A percentile compares a stretch with the other conserved stretches of the same genome.
These are phyloP conservation scores for Oxyteleia sp. DNA, from an alignment of 2,888 invertebrate species.

Conservation along the genomic window DNA sequence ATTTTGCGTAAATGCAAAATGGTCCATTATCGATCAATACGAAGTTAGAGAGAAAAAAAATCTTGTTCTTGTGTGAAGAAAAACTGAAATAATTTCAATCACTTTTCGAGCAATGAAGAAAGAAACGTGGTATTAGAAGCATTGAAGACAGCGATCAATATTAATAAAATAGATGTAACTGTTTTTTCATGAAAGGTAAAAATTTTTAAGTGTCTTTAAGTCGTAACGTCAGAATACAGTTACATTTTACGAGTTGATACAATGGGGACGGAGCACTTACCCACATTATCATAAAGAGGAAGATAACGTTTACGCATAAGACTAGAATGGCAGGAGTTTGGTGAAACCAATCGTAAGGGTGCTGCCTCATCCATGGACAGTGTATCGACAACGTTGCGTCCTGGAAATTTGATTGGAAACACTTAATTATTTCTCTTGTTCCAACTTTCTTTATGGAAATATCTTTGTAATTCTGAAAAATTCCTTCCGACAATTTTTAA, in stretches of 20 bases:
- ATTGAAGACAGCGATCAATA: slow-evolving; percentile 12
- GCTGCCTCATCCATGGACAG: slow-evolving; percentile 94
- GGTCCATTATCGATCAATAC: no score
- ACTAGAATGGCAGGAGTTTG: slow-evolving; percentile 94
- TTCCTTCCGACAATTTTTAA: no score
- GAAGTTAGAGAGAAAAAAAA: no score
- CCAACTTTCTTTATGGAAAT: no score
- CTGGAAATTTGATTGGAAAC: no score
- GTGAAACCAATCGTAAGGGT: slow-evolving; percentile 95
- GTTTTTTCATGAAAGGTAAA: not conserved
- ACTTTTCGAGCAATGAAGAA: no score
- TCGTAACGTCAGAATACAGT: slow-evolving; percentile 19
- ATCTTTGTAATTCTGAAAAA: no score
- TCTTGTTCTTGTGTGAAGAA: no score
- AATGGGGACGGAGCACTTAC: no score
- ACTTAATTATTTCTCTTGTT: no score
- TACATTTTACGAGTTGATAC: slow-evolving; percentile 45
- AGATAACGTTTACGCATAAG: slow-evolving; percentile 93
- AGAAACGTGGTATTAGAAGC: not conserved
- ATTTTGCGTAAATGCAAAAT: no score
- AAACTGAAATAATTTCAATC: no score
- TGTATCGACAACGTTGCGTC: slow-evolving; percentile 84
- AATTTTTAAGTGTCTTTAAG: slow-evolving; percentile 17
- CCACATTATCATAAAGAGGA: slow-evolving; percentile 96
- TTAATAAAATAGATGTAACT: not conserved